A percentile compares a stretch with the other conserved stretches of the same genome.
These are phyloP conservation scores for Pogonocherus hispidulus DNA, from an alignment of 2,888 invertebrate species.

Conservation along the genomic window DNA sequence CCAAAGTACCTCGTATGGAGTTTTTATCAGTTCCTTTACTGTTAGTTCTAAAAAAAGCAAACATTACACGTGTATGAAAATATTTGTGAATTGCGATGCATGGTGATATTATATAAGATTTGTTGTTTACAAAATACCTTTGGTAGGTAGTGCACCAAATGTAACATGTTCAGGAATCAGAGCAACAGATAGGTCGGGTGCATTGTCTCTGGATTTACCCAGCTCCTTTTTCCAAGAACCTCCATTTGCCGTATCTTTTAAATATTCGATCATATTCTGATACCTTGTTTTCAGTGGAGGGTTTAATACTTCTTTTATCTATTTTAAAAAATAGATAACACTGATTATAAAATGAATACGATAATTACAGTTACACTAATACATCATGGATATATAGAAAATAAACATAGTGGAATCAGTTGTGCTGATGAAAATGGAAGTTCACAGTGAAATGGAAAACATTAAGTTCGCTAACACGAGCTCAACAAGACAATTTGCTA, in stretches of 20 bases:
- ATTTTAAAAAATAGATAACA: conserved; percentile 8
- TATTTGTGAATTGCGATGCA: too few relatives aligned
- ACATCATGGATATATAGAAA: too few relatives aligned
- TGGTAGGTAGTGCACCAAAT: conserved; percentile 63
- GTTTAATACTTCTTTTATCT: conserved; percentile 57
- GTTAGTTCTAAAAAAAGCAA: conserved; percentile 54
- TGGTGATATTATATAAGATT: too few relatives aligned
- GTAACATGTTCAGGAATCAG: conserved; percentile 64
- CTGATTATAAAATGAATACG: too few relatives aligned
- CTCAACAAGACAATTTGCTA: too few relatives aligned
- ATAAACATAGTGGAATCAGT: too few relatives aligned
- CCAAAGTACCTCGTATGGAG: conserved; percentile 62
- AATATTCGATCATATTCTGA: conserved; percentile 68
- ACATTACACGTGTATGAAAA: too few relatives aligned
- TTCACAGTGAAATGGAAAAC: too few relatives aligned
- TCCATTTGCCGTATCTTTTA: conserved; percentile 69
- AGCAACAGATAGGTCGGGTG: conserved; percentile 67
- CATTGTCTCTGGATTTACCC: conserved; percentile 67
- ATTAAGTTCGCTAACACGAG: too few relatives aligned
- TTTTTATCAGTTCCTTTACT: conserved; percentile 64
- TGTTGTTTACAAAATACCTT: conserved; percentile 47
- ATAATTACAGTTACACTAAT: too few relatives aligned
- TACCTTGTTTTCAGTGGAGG: conserved; percentile 66
- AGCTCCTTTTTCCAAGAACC: conserved; percentile 69
- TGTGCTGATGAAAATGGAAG: too few relatives aligned